phyloP scores from a whole-genome alignment of 2,888 invertebrate species.

The Lamellibrachia columna region DNA sequence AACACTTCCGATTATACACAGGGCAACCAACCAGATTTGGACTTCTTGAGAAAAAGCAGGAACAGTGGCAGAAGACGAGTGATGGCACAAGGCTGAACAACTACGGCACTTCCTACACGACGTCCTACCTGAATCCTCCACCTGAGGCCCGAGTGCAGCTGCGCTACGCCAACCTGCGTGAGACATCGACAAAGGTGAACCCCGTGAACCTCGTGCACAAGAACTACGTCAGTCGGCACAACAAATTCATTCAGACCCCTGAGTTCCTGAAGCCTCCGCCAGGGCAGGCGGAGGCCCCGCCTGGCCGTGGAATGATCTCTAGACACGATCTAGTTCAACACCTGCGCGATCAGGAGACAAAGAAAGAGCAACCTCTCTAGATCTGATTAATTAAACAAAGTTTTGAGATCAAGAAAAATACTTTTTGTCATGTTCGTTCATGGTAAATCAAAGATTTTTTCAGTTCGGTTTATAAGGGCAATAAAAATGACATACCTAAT shows the following conservation, averaged over 20 bases:
- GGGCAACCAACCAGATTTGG: conserved; percentile 61
- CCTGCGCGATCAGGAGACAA: neutral
- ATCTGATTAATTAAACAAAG: neutral
- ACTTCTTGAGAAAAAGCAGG: conserved; percentile 45
- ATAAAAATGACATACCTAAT: neutral
- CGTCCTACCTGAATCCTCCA: conserved; percentile 30
- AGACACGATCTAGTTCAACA: neutral
- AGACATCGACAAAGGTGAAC: conserved; percentile 54
- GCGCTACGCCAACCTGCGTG: conserved; percentile 50
- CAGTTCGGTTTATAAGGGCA: neutral
- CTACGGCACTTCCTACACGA: conserved; percentile 43
- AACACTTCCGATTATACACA: conserved; percentile 37
- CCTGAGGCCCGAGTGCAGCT: conserved; percentile 38
- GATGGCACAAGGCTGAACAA: conserved; percentile 52
- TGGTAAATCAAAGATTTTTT: neutral
- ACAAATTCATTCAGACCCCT: neutral
- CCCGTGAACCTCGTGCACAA: neutral
- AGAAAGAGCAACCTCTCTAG: neutral
- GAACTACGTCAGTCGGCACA: conserved; percentile 2
- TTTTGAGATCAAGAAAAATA: neutral
- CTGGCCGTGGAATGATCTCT: neutral
- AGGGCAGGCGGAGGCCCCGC: neutral
- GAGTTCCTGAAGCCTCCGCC: neutral
- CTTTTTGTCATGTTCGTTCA: neutral
- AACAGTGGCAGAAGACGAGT: conserved; percentile 46